These are phyloP conservation scores for Eira barbara DNA, from an alignment of 2,113 vertebrate species.

Conservation along the genomic window DNA sequence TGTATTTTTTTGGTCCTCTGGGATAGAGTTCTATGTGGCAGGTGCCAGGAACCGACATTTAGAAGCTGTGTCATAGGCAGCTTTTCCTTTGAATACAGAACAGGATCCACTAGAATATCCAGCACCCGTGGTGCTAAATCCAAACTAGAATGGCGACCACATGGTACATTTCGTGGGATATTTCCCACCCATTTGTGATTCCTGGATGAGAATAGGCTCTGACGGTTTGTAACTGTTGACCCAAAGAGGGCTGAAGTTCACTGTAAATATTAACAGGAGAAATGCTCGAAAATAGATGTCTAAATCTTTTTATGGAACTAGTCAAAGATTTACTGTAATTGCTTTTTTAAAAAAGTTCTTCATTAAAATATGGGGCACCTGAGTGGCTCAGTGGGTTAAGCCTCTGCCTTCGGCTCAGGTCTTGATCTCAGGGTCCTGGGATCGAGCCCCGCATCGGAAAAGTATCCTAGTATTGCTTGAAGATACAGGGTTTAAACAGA, in stretches of 20 bases:
- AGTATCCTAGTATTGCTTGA: not conserved
- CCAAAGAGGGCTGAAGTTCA: conserved; percentile 28
- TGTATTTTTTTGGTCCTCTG: not conserved
- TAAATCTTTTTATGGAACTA: conserved; percentile 24
- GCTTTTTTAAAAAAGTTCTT: not conserved
- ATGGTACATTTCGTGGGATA: not conserved
- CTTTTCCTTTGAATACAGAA: not conserved
- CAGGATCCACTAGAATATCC: not conserved
- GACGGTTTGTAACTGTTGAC: not conserved
- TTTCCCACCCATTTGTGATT: not conserved
- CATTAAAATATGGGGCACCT: not conserved
- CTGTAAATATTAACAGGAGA: conserved; percentile 45
- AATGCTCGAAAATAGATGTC: conserved; percentile 23
- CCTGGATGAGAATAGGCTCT: not conserved
- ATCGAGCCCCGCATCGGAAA: not conserved
- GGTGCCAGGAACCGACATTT: not conserved
- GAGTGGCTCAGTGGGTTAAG: no score
- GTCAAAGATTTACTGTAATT: conserved; percentile 25
- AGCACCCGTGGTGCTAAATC: not conserved
- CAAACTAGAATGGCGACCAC: not conserved
- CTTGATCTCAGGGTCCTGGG: no score
- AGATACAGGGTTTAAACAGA: conserved; percentile 68
- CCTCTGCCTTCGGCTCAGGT: no score
- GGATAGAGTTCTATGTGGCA: not conserved
- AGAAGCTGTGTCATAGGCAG: not conserved